phyloP scores from a whole-genome alignment of 2,888 invertebrate species.

The Epistrophella euchroma region DNA sequence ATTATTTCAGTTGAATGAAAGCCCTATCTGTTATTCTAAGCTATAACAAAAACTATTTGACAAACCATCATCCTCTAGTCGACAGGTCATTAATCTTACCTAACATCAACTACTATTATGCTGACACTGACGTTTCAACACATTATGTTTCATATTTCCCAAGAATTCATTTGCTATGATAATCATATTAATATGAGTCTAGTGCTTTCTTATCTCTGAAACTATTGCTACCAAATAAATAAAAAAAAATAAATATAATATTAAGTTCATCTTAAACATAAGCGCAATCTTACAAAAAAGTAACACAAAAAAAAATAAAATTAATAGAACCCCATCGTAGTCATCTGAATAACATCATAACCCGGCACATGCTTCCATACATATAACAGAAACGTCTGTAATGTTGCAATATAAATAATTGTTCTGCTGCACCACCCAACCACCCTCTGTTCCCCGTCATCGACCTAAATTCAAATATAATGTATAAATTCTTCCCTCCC shows the following conservation, averaged over 20 bases:
- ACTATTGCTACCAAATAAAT: slow-evolving; percentile 8
- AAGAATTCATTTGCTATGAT: slow-evolving; percentile 3
- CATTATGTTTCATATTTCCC: slow-evolving; percentile 11
- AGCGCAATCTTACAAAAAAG: slow-evolving; percentile 30
- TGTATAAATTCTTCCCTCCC: slow-evolving; percentile 4
- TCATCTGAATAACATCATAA: not conserved
- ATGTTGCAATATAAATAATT: slow-evolving; percentile 14
- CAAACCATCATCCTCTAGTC: not conserved
- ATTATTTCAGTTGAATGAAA: not conserved
- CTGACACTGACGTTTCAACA: slow-evolving; percentile 18
- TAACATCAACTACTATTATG: not conserved
- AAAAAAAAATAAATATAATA: slow-evolving; percentile 8
- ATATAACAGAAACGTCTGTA: slow-evolving; percentile 18
- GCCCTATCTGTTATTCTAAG: not conserved
- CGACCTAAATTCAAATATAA: slow-evolving; percentile 67
- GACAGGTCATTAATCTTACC: not conserved
- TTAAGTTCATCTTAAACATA: slow-evolving; percentile 37
- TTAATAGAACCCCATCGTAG: slow-evolving; percentile 22
- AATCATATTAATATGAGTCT: slow-evolving; percentile 20
- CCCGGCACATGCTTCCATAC: slow-evolving; percentile 8
- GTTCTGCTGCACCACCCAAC: not conserved
- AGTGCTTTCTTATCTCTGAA: slow-evolving; percentile 11
- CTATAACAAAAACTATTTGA: not conserved
- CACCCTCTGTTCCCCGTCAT: not conserved
- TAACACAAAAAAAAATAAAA: not conserved